phyloP scores from a whole-genome alignment of 2,888 invertebrate species.

The Heliconius aoede region DNA sequence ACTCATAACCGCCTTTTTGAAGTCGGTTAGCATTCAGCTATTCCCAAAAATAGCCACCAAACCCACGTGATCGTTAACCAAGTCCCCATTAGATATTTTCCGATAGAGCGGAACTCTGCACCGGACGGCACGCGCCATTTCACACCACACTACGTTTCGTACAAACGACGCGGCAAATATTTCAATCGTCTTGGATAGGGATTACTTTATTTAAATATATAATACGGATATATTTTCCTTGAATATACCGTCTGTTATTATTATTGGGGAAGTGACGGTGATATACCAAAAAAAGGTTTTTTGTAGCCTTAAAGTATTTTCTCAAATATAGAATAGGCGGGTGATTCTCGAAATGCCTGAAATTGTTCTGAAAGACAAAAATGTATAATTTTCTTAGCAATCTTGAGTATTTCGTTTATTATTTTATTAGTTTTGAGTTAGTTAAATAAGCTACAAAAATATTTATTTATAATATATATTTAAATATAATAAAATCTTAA shows the following conservation, averaged over 20 bases:
- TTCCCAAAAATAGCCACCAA: constrained; percentile 1
- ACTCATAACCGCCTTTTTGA: neutral
- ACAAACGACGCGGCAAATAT: constrained; percentile 59
- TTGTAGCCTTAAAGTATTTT: too few relatives aligned
- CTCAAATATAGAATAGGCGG: too few relatives aligned
- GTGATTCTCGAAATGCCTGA: too few relatives aligned
- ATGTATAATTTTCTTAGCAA: neutral
- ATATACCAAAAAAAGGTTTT: neutral
- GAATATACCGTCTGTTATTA: constrained; percentile 10
- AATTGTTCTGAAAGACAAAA: too few relatives aligned
- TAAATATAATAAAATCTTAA: too few relatives aligned
- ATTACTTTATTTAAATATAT: constrained; percentile 54
- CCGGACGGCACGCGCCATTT: constrained; percentile 54
- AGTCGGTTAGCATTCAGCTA: neutral
- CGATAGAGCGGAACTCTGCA: constrained; percentile 38
- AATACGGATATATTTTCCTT: constrained; percentile 17
- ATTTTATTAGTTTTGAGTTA: too few relatives aligned
- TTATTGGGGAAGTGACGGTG: neutral
- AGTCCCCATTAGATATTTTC: constrained; percentile 38
- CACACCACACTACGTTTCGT: constrained; percentile 56
- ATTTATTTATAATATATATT: too few relatives aligned
- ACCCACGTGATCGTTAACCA: constrained; percentile 2
- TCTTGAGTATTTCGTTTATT: too few relatives aligned
- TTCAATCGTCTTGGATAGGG: constrained; percentile 54
- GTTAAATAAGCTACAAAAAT: too few relatives aligned